These are phyloP conservation scores for Mus minutoides DNA, from an alignment of 2,797 vertebrate species.

Conservation along the genomic window DNA sequence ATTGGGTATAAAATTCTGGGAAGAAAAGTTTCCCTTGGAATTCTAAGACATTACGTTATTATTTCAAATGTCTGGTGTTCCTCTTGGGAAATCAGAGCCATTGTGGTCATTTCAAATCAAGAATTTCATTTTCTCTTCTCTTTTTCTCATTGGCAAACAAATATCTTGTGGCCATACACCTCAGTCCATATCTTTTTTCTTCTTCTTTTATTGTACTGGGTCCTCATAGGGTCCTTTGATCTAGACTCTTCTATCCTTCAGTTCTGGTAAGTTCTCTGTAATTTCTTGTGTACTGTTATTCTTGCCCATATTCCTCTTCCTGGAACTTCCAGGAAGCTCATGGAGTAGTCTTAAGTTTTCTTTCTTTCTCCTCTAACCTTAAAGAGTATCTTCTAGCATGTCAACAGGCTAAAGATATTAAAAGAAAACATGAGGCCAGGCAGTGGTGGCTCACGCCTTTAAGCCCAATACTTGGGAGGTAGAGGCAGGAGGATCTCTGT, in stretches of 20 bases:
- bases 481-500: not conserved
- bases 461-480: not conserved
- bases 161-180: not conserved
- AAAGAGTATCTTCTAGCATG: not conserved
- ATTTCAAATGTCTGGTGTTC: not conserved
- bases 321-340: not conserved
- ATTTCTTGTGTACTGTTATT: not conserved
- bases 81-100: slow-evolving; percentile 20
- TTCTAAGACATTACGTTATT: not conserved
- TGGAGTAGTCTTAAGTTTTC: not conserved
- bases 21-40: slow-evolving; percentile 11
- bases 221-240: not conserved
- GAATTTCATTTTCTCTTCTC: not conserved
- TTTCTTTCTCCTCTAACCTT: not conserved
- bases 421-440: not conserved
- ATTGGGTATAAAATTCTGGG: not conserved
- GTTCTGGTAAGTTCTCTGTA: not conserved
- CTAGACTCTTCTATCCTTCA: not conserved
- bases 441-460: not conserved
- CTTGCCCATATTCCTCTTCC: not conserved
- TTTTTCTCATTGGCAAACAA: not conserved
- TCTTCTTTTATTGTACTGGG: not conserved
- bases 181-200: not conserved
- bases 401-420: not conserved
- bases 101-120: not conserved